phyloP scores from a whole-genome alignment of 2,113 vertebrate genomes.

The Mastomys natalensis region DNA sequence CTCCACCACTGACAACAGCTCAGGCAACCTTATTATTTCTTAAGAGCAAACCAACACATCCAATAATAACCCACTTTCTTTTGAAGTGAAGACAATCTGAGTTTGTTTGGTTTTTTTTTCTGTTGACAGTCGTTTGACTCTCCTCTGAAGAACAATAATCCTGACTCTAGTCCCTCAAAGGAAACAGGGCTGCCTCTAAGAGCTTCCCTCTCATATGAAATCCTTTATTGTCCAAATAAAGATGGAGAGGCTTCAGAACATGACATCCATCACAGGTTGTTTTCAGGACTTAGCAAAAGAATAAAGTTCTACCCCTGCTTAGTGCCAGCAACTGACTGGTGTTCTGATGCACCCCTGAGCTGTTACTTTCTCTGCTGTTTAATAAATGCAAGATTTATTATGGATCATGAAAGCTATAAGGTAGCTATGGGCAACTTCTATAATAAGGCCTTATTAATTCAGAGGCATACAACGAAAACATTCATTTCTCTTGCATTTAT shows the following conservation, averaged over 20 bases:
- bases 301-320: background rate
- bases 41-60: background rate
- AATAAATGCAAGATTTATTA: background rate
- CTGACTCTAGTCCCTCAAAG: background rate
- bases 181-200: background rate
- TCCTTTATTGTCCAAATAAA: background rate
- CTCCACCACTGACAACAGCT: background rate
- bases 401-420: background rate
- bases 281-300: background rate
- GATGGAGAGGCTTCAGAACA: background rate
- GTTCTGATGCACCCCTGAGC: background rate
- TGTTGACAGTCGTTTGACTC: background rate
- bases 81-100: background rate
- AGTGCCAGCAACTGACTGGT: background rate
- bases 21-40: background rate
- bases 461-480: background rate
- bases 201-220: conserved; percentile 21
- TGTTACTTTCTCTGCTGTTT: conserved; percentile 11
- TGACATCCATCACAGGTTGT: background rate
- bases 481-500: background rate
- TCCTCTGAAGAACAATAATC: background rate
- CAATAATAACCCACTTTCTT: background rate
- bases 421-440: background rate
- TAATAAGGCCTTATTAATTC: background rate
- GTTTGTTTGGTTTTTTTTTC: conserved; percentile 10